Percentiles rank a stretch among this genome's conserved stretches.
Evolutionary conservation across 2,113 vertebrate genomes (phyloP).

Genomic region (Macaca nemestrina): DNA sequence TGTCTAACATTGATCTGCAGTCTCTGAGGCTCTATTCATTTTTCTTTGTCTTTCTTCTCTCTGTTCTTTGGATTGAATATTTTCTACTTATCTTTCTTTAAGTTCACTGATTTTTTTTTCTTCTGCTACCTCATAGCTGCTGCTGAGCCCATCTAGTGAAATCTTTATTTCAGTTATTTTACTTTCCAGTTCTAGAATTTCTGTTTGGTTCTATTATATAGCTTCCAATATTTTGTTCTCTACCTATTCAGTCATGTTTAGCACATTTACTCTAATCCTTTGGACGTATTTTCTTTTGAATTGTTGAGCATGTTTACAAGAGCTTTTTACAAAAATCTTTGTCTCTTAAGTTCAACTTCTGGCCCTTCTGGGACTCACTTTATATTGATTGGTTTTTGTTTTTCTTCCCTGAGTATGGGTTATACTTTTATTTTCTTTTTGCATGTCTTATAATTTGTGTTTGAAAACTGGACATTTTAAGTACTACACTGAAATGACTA

Average conservation of each 20-base stretch:
- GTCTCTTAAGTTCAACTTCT: not conserved
- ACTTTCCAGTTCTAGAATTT: not conserved
- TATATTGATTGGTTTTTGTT: not conserved
- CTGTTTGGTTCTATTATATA: not conserved
- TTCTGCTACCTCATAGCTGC: not conserved
- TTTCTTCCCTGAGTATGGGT: not conserved
- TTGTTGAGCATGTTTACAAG: not conserved
- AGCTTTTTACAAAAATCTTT: not conserved
- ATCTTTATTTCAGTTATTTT: not conserved
- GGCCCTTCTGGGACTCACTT: not conserved
- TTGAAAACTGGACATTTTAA: not conserved
- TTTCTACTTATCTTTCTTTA: not conserved
- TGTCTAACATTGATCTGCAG: accelerated
- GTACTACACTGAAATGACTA: too few species aligned
- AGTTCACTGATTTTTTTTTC: not conserved
- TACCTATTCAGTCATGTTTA: not conserved
- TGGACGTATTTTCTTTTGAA: not conserved
- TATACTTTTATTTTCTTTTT: not conserved
- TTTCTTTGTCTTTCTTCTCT: not conserved
- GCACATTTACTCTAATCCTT: not conserved
- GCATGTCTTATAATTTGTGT: not conserved
- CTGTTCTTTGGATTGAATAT: not conserved
- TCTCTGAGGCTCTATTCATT: not conserved
- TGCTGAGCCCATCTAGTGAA: not conserved
- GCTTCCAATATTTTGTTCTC: not conserved